Conservation (phyloP, 2,797 vertebrate genomes). For the Hippoglossus hippoglossus region DNA sequence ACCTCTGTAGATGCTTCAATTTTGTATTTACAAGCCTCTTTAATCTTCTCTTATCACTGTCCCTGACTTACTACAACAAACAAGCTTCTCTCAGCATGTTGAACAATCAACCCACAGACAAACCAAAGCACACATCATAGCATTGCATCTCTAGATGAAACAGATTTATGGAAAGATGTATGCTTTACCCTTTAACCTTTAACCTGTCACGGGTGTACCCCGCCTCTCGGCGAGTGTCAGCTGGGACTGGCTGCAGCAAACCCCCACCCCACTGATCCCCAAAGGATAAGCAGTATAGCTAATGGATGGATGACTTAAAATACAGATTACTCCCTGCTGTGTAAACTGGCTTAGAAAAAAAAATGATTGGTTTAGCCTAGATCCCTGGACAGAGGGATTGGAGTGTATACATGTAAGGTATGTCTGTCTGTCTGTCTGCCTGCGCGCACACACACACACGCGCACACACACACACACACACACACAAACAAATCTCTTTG, state of each 20-base stretch:
- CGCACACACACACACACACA: conserved; percentile 6
- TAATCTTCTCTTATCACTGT: conserved; percentile 26
- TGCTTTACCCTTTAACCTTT: neutral
- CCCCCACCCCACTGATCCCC: neutral
- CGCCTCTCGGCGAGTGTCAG: neutral
- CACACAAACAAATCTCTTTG: conserved; percentile 13
- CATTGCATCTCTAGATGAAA: neutral
- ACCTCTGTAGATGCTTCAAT: conserved; percentile 23
- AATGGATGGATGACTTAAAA: conserved; percentile 21
- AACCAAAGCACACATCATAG: neutral
- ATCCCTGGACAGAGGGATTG: conserved; percentile 25
- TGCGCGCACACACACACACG: conserved; percentile 9
- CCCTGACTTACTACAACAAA: conserved; percentile 18
- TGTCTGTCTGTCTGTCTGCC: conserved; percentile 1
- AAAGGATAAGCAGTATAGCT: neutral
- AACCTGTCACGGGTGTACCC: neutral
- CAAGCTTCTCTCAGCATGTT: conserved; percentile 3
- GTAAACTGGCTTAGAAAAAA: conserved; percentile 27
- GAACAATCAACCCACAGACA: conserved; percentile 4
- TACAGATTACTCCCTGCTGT: conserved; percentile 47
- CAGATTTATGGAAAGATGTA: conserved; percentile 10
- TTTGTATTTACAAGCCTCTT: conserved; percentile 21
- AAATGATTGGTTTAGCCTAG: conserved; percentile 34
- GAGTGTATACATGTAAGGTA: conserved; percentile 2
- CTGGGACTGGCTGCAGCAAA: neutral